Evolutionary conservation across 2,888 invertebrate genomes (phyloP).

Genomic region (Cheilosia scutellata): DNA sequence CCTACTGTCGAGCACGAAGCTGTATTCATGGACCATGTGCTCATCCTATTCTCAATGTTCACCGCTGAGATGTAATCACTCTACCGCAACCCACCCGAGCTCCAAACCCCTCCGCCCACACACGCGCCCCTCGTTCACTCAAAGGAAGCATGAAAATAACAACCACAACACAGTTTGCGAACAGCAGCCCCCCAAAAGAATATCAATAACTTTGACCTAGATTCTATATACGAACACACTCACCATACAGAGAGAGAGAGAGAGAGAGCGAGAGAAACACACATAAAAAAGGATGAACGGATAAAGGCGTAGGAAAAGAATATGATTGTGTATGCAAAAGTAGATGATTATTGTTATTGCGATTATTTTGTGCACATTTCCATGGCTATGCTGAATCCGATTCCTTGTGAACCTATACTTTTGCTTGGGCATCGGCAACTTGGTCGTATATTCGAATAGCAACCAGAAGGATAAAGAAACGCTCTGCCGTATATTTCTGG

Average conservation of each 20-base stretch:
- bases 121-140: slow-evolving; percentile 19
- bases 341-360: slow-evolving; percentile 66
- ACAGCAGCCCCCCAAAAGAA: slow-evolving; percentile 53
- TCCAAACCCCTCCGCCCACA: not conserved
- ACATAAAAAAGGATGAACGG: slow-evolving; percentile 8
- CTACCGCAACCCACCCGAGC: slow-evolving; percentile 34
- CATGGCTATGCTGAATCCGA: slow-evolving; percentile 36
- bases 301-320: slow-evolving; percentile 28
- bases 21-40: slow-evolving; percentile 53
- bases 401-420: not conserved
- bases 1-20: slow-evolving; percentile 5
- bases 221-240: slow-evolving; percentile 23
- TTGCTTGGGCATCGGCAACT: slow-evolving; percentile 34
- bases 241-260: not conserved
- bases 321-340: slow-evolving; percentile 55
- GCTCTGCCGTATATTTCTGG: not conserved
- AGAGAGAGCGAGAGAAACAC: not conserved
- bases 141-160: slow-evolving; percentile 69
- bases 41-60: slow-evolving; percentile 45
- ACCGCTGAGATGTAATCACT: slow-evolving; percentile 62
- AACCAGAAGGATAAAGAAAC: slow-evolving; percentile 2
- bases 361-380: slow-evolving; percentile 61
- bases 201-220: slow-evolving; percentile 75
- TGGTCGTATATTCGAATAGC: slow-evolving; percentile 1
- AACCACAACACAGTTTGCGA: slow-evolving; percentile 49